Conservation (phyloP, 2,113 vertebrate species). For the Rattus rattus region DNA sequence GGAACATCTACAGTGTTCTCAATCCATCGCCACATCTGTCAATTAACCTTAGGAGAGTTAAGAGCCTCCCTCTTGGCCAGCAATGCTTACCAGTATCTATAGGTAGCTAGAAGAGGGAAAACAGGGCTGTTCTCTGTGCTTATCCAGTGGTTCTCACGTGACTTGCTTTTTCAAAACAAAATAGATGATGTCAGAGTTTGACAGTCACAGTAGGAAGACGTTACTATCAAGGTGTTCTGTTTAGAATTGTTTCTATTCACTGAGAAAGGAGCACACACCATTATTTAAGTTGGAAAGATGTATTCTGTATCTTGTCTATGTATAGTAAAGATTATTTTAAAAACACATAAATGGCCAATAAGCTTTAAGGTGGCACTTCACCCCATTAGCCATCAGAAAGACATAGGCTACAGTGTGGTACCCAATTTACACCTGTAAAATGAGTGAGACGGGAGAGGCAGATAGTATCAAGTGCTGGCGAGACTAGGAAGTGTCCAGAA, state of each 20-base stretch:
- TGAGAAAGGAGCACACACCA: neutral
- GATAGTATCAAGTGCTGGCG: neutral
- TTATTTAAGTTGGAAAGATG: neutral
- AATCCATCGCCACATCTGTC: neutral
- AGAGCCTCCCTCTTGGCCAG: neutral
- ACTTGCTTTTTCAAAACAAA: neutral
- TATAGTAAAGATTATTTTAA: neutral
- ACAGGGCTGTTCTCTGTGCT: neutral
- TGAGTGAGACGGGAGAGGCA: neutral
- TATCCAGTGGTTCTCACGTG: neutral
- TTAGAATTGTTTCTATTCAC: constrained; percentile 28
- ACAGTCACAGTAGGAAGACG: neutral
- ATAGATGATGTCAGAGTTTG: neutral
- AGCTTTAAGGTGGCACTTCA: neutral
- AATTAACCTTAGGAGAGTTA: neutral
- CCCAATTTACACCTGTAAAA: neutral
- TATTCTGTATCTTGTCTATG: neutral
- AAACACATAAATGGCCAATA: neutral
- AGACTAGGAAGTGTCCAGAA: neutral
- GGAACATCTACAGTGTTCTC: neutral
- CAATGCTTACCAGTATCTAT: neutral
- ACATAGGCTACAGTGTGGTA: neutral
- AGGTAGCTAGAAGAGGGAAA: neutral
- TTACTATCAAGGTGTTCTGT: neutral
- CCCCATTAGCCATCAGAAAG: neutral